phyloP scores from a whole-genome alignment of 1,140 invertebrate genomes.

The Panagrolaimus sp. region DNA sequence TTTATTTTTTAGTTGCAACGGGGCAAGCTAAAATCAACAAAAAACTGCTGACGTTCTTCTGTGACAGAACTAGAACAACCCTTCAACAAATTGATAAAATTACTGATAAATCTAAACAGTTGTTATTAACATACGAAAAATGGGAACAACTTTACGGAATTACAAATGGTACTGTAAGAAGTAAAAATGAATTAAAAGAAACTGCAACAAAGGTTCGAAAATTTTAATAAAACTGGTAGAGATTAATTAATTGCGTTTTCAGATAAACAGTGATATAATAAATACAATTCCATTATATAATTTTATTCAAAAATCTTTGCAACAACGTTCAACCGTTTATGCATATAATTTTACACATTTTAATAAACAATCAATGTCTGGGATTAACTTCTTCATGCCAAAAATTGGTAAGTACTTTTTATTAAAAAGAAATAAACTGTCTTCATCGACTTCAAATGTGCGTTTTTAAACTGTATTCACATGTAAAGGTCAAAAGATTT shows the following conservation, averaged over 20 bases:
- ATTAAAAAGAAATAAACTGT: too few relatives aligned
- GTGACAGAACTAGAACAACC: conserved; percentile 5
- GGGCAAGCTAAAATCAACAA: conserved; percentile 27
- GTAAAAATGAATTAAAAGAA: background rate
- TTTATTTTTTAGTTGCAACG: conserved; percentile 27
- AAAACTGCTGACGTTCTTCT: conserved; percentile 30
- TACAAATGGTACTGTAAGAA: conserved; percentile 11
- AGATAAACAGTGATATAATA: conserved; percentile 1
- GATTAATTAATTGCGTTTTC: background rate
- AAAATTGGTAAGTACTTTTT: conserved; percentile 21
- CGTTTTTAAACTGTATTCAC: too few relatives aligned
- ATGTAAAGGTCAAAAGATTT: too few relatives aligned
- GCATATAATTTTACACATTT: conserved; percentile 21
- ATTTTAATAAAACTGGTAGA: background rate
- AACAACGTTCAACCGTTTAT: background rate
- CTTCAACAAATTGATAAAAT: too few relatives aligned
- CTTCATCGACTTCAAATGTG: too few relatives aligned
- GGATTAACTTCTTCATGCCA: conserved; percentile 17
- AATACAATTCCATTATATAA: conserved; percentile 20
- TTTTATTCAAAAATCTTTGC: conserved; percentile 11
- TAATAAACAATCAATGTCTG: conserved; percentile 23
- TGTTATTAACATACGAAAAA: too few relatives aligned
- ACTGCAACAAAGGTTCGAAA: conserved; percentile 24
- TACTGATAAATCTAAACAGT: too few relatives aligned
- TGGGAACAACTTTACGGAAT: too few relatives aligned